phyloP scores from a whole-genome alignment of 1,140 invertebrate species.

The Anadara kagoshimensis region DNA sequence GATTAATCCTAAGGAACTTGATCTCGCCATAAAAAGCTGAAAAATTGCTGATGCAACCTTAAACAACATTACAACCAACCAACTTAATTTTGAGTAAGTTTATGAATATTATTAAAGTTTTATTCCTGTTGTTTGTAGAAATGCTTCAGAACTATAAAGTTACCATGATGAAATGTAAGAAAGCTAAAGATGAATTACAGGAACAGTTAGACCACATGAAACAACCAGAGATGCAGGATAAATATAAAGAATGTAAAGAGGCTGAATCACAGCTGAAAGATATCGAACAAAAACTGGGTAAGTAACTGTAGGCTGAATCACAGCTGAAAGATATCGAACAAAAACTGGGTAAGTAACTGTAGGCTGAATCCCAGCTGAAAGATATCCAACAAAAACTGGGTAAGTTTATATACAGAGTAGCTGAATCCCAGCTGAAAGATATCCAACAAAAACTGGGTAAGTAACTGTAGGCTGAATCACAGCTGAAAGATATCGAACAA shows the following conservation, averaged over 20 bases:
- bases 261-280: constrained; percentile 62
- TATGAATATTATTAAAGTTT: no score
- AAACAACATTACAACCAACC: no score
- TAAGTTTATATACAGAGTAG: not conserved
- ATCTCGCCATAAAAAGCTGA: no score
- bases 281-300: constrained; percentile 66
- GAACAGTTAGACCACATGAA: constrained; percentile 65
- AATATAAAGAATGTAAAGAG: constrained; percentile 69
- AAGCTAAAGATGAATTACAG: constrained; percentile 62
- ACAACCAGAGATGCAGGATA: constrained; percentile 67
- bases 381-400: not conserved
- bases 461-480: not conserved
- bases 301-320: not conserved
- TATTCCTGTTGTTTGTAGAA: constrained; percentile 47
- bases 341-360: not conserved
- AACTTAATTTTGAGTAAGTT: no score
- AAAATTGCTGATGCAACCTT: no score
- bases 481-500: not conserved
- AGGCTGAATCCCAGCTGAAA: no score
- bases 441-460: no score
- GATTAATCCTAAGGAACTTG: no score
- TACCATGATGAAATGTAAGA: constrained; percentile 53
- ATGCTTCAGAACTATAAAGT: constrained; percentile 60
- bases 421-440: no score
- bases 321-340: no score